Percentiles rank a stretch among this genome's conserved stretches.
phyloP scores from a whole-genome alignment of 2,113 vertebrate species.

The Xyliphius kryptos region DNA sequence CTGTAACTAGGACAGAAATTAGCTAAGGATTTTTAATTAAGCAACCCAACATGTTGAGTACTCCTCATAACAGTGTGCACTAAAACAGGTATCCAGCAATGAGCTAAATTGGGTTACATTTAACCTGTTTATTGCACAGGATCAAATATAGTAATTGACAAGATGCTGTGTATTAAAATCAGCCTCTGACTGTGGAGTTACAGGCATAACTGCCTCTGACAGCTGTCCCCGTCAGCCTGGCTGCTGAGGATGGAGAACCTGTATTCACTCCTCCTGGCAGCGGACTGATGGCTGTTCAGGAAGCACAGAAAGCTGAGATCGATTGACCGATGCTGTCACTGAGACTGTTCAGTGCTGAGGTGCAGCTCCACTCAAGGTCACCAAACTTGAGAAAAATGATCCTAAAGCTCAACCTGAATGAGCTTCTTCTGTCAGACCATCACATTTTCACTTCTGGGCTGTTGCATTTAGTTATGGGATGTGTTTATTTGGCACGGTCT shows the following conservation, averaged over 20 bases:
- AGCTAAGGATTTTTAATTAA: too few species aligned
- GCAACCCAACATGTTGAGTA: too few species aligned
- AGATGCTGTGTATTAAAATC: constrained; percentile 7
- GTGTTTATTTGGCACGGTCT: constrained; percentile 10
- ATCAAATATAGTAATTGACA: too few species aligned
- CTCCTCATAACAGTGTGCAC: too few species aligned
- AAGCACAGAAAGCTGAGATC: constrained; percentile 23
- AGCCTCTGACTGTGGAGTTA: background rate
- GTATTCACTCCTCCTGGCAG: constrained; percentile 5
- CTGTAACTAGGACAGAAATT: too few species aligned
- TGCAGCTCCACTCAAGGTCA: constrained; percentile 35
- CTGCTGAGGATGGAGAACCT: constrained; percentile 29
- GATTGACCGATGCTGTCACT: constrained; percentile 30
- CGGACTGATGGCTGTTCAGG: constrained; percentile 22
- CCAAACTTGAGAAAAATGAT: constrained; percentile 11
- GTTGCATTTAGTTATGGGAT: constrained; percentile 1
- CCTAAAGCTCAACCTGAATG: constrained; percentile 14
- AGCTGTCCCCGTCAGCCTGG: constrained; percentile 32
- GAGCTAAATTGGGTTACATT: too few species aligned
- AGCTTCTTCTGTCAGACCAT: constrained; percentile 17
- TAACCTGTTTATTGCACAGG: too few species aligned
- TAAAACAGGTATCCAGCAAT: too few species aligned
- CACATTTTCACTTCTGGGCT: background rate
- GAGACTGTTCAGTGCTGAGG: constrained; percentile 17
- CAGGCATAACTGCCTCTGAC: constrained; percentile 24